Percentiles rank a stretch among this genome's conserved stretches.
Evolutionary conservation across 2,888 invertebrate species (phyloP).

Genomic region (Agrochola macilenta): DNA sequence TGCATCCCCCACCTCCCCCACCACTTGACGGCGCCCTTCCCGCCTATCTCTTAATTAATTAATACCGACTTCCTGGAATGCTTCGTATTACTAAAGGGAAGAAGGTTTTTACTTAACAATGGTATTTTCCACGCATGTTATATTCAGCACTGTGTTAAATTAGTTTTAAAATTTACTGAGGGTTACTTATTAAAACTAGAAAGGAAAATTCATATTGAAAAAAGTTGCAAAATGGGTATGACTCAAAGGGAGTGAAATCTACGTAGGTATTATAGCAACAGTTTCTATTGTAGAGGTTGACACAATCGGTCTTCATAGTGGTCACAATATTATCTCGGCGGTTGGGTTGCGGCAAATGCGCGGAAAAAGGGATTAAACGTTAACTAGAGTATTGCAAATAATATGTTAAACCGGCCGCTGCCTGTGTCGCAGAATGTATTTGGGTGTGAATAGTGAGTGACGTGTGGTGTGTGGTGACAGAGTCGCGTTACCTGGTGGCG

Average conservation of each 20-base stretch:
- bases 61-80: constrained; percentile 51
- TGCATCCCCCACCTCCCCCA: no score
- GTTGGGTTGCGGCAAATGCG: not conserved
- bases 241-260: no score
- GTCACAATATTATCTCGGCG: not conserved
- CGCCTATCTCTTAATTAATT: constrained; percentile 63
- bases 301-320: not conserved
- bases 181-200: constrained; percentile 7
- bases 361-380: not conserved
- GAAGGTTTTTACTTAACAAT: constrained; percentile 16
- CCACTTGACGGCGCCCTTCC: not conserved
- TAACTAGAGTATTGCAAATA: not conserved
- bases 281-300: not conserved
- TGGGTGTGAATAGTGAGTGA: not conserved
- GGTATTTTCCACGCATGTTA: constrained; percentile 1
- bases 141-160: constrained; percentile 11
- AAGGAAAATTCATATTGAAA: not conserved
- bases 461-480: constrained; percentile 63
- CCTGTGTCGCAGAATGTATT: not conserved
- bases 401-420: no score
- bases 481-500: constrained; percentile 78
- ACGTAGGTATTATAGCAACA: no score
- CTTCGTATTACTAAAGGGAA: constrained; percentile 35
- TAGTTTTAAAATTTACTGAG: constrained; percentile 14
- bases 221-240: not conserved